phyloP scores from a whole-genome alignment of 2,888 invertebrate species.

The Drosophila pegasa region DNA sequence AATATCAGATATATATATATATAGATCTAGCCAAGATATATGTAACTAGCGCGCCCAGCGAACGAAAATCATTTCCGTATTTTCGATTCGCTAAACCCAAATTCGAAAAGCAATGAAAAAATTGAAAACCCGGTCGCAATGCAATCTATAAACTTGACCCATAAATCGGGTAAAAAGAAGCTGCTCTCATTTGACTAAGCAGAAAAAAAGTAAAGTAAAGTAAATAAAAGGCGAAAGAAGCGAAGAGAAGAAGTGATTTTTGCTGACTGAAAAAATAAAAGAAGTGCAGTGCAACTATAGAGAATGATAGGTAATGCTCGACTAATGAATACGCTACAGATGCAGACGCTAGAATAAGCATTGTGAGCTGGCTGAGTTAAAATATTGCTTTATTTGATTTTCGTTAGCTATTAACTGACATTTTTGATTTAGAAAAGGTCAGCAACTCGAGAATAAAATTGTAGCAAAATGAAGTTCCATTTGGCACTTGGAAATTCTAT shows the following conservation, averaged over 20 bases:
- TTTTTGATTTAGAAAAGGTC: no score
- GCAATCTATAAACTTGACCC: constrained; percentile 78
- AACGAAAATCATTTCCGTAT: constrained; percentile 60
- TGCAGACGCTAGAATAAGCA: background rate
- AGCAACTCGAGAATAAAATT: no score
- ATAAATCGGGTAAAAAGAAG: constrained; percentile 51
- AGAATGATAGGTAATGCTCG: background rate
- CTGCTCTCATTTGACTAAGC: constrained; percentile 29
- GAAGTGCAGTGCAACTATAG: background rate
- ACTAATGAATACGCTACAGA: background rate
- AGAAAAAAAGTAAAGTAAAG: background rate
- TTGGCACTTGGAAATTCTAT: no score
- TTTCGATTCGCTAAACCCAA: constrained; percentile 42
- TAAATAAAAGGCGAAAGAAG: background rate
- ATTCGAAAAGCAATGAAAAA: background rate
- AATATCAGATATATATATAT: constrained; percentile 5
- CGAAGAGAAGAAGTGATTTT: no score
- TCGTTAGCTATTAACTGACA: no score
- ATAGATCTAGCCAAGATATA: background rate
- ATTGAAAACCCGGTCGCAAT: constrained; percentile 54
- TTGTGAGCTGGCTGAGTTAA: no score
- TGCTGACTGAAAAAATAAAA: background rate
- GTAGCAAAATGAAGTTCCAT: no score
- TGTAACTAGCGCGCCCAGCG: constrained; percentile 37
- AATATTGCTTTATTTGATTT: no score